Base-by-base conservation (phyloP, 2,113 vertebrate species). In the Oreotrochilus melanogaster region DNA sequence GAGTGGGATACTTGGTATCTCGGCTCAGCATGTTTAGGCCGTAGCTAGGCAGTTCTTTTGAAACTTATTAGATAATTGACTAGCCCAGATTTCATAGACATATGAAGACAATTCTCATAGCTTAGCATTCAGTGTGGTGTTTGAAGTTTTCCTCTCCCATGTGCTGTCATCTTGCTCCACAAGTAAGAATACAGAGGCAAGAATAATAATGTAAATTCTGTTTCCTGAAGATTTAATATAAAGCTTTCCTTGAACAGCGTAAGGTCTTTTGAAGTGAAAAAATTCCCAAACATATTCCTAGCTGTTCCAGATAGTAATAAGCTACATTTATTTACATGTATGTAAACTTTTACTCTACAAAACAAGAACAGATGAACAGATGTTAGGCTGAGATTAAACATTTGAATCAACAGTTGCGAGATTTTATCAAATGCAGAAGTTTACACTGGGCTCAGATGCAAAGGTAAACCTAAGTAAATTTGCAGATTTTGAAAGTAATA, bases 21-120 rank as follows among this genome's bases (percentile, higher is more conserved):
- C 39, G 72, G 30, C 50, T 89, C 15, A 87, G 56, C 27, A 24
- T n/a, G 23, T 61, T 89, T 53, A 66, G 78, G 28, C 31, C 14
- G 25, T 18, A 58, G 37, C 43, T n/a, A 70, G 23, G 35, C 21
- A 78, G 76, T 30, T 79, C 21, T 92, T 86, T 78, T 56, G 35
- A 92, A 83, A 61, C 22, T 90, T 18, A 18, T 45, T 71, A 82
- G 62, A 48, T 43, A 67, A 56, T 15, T 74, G 37, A 4, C n/a
- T 79, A 65, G 14, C 12, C 30, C 35, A 65, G 33, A 65, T 48
- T 61, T n/a, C 61, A n/a, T 18, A 73, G 4, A 18, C 3, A 0
- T 50, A 57, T 65, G 37, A 80, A 92, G 37, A 86, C 86, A 88
- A 65, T 54, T 54, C 76, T 70, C 27, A n/a, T 11, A 69, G 30